A percentile compares a stretch with the other conserved stretches of the same genome.
These are phyloP conservation scores for Acanthococcus lagerstroemiae DNA, from an alignment of 2,888 invertebrate genomes.

Conservation along the genomic window DNA sequence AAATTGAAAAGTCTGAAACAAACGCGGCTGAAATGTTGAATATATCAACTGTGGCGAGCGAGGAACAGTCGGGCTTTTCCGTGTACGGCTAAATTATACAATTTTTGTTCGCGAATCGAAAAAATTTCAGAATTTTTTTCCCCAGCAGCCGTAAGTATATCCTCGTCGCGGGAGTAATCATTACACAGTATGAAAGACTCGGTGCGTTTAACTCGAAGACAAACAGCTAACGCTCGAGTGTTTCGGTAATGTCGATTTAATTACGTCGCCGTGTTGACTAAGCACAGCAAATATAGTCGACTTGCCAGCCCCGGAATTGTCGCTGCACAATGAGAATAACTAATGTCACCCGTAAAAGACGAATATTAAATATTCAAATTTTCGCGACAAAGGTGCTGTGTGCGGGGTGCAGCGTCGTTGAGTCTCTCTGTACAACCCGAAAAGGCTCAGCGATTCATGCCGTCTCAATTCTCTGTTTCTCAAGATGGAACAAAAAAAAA, in stretches of 20 bases:
- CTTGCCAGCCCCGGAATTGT: background rate
- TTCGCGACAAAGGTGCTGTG: background rate
- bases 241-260: background rate
- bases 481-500: background rate
- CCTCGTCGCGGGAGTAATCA: too few relatives aligned
- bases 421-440: too few relatives aligned
- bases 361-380: background rate
- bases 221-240: background rate
- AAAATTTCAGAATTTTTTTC: too few relatives aligned
- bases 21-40: too few relatives aligned
- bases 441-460: background rate
- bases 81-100: too few relatives aligned
- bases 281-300: background rate
- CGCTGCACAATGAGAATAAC: background rate
- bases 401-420: background rate
- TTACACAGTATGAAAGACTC: too few relatives aligned
- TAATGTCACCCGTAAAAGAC: background rate
- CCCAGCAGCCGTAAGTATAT: too few relatives aligned
- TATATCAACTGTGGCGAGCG: too few relatives aligned
- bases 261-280: background rate
- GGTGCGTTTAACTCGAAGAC: too few relatives aligned
- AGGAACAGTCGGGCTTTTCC: too few relatives aligned
- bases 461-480: background rate
- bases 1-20: too few relatives aligned
- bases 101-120: too few relatives aligned